Conservation (phyloP, 2,888 invertebrate genomes). For the Cerceris ruficornis region DNA sequence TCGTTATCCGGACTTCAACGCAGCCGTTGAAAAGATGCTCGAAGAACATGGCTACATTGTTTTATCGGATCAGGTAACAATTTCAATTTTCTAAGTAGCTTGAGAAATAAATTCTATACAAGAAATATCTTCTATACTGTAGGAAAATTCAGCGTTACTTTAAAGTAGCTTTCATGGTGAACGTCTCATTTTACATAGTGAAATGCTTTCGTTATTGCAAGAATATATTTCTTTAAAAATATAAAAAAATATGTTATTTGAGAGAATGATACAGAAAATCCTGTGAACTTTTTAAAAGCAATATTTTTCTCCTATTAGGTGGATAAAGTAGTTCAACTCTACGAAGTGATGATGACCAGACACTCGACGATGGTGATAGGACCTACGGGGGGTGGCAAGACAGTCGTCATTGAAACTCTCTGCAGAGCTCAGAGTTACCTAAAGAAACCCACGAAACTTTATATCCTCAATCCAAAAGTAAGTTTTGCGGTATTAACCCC, state of each 20-base stretch:
- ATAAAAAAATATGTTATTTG: background rate
- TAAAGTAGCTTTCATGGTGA: background rate
- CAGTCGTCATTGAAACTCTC: constrained; percentile 90
- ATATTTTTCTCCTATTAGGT: constrained; percentile 82
- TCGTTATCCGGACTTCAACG: constrained; percentile 93
- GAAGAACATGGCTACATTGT: constrained; percentile 87
- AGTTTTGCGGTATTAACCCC: background rate
- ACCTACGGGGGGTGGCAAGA: constrained; percentile 96
- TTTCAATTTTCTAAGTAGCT: constrained; percentile 18
- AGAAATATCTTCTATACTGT: too few species aligned
- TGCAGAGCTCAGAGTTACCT: constrained; percentile 90
- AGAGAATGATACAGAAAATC: background rate
- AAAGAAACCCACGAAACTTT: constrained; percentile 90
- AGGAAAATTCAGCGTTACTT: background rate
- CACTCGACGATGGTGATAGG: constrained; percentile 96
- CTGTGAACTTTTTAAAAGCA: background rate
- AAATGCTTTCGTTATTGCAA: background rate
- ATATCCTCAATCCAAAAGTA: constrained; percentile 93
- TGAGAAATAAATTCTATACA: too few species aligned
- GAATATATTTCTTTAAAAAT: background rate
- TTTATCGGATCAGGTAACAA: constrained; percentile 86
- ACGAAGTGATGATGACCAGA: constrained; percentile 97
- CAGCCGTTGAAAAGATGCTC: constrained; percentile 88
- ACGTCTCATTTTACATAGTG: background rate
- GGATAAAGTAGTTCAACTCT: constrained; percentile 94